These are phyloP conservation scores for Petrocephalus microphthalmus DNA, from an alignment of 2,113 vertebrate species.

Conservation along the genomic window DNA sequence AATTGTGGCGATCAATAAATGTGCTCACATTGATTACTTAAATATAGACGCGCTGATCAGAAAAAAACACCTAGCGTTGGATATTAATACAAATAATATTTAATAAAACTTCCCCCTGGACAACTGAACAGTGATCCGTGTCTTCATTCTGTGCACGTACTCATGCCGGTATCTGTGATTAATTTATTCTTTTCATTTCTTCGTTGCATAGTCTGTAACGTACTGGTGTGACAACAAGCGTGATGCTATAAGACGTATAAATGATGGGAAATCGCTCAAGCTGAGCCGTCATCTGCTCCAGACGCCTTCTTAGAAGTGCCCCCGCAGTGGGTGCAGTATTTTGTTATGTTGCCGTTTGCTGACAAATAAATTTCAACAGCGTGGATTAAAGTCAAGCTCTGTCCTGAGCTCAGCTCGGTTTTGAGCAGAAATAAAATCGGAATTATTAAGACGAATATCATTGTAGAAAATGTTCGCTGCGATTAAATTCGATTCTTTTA, in stretches of 20 bases:
- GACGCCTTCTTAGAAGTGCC: slow-evolving; percentile 17
- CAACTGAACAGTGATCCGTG: slow-evolving; percentile 13
- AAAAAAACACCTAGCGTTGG: background rate
- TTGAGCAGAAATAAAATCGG: background rate
- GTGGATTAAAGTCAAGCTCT: background rate
- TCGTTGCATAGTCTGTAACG: slow-evolving; percentile 30
- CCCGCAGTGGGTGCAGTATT: slow-evolving; percentile 24
- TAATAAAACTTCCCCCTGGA: slow-evolving; percentile 7
- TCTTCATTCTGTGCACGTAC: slow-evolving; percentile 67
- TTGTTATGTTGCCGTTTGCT: slow-evolving; percentile 18
- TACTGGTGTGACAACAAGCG: background rate
- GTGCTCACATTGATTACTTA: background rate
- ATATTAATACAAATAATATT: slow-evolving; percentile 1
- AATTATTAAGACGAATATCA: background rate
- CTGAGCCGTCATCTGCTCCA: slow-evolving; percentile 33
- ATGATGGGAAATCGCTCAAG: slow-evolving; percentile 13
- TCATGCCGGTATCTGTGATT: slow-evolving; percentile 65
- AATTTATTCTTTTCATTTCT: slow-evolving; percentile 52
- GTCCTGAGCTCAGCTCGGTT: background rate
- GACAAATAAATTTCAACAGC: slow-evolving; percentile 1
- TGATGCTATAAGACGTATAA: slow-evolving; percentile 10
- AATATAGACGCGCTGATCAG: background rate
- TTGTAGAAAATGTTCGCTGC: background rate
- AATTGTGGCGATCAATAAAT: background rate
- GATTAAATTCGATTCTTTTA: background rate